Evolutionary conservation across 2,113 vertebrate genomes (phyloP), one percentile per base, ranked within the genome.

Genomic region (Callithrix jacchus): DNA sequence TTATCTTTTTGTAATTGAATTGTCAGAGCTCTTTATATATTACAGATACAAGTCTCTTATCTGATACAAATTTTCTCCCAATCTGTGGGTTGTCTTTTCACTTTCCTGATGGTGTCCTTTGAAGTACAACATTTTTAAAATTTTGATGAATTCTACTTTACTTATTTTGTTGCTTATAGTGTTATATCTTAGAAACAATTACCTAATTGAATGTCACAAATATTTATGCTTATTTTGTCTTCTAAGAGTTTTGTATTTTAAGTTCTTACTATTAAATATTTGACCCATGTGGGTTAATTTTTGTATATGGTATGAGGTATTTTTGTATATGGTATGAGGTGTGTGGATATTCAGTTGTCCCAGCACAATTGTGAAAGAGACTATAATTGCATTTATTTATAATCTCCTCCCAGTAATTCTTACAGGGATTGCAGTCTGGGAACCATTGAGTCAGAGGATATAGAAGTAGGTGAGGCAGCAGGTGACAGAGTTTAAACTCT

Each of bases 131-230:
- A 2, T 56, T 58, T 87, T 90, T 47, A 20, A 87, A 32, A 89
- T 92, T 95, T 94, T 91, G 56, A 94, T 91, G 12, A 93, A 87
- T 68, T 90, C 35, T 49, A 94, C 58, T 54, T 25, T 79, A 64
- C 13, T 30, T 32, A 64, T 64, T 32, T 64, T 64, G 27, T 14
- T 64, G 8, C 12, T 74, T 94, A 88, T 66, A 27, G 47, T 54
- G 16, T 49, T 54, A 10, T 23, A 30, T 71, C 74, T 96, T 73
- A 90, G 74, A 87, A 87, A 87, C 35, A 23, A 91, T 56, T 86
- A 84, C 17, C 27, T 87, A 88, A 95, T 74, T 37, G 25, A 91
- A 87, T 40, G 54, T 85, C 47, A 73, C 23, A 17, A 85, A 96
- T 83, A 87, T 87, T 94, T 91, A 85, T 23, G 49, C 20, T 21